A percentile compares a stretch with the other conserved stretches of the same genome.
These are phyloP conservation scores for Hystrix brachyura DNA, from an alignment of 2,113 vertebrate genomes.

Conservation along the genomic window DNA sequence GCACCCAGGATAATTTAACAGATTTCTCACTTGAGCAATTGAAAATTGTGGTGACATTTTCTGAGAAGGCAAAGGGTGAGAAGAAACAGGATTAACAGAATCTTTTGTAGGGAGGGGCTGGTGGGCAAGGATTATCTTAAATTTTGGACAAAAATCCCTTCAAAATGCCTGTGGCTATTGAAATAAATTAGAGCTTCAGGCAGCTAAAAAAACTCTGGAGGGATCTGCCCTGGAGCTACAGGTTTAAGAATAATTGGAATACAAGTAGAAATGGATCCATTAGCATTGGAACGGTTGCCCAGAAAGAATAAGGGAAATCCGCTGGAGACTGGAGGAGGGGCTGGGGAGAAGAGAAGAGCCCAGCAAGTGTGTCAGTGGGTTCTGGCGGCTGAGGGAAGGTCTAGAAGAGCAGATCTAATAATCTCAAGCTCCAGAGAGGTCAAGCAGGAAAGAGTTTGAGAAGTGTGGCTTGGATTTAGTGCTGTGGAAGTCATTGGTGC, in stretches of 20 bases:
- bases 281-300: conserved; percentile 44
- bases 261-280: conserved; percentile 18
- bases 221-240: conserved; percentile 22
- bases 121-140: background rate
- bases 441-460: background rate
- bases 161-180: background rate
- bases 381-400: background rate
- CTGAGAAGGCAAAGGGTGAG: background rate
- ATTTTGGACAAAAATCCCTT: background rate
- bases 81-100: background rate
- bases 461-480: background rate
- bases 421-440: background rate
- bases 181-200: background rate
- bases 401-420: background rate
- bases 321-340: background rate
- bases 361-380: background rate
- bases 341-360: background rate
- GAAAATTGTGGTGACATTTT: background rate
- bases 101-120: background rate
- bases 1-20: background rate
- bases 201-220: background rate
- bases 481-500: background rate
- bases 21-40: background rate
- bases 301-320: background rate
- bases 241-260: conserved; percentile 37